Evolutionary conservation across 1,140 invertebrate genomes (phyloP).

Genomic region (Drosophila pandora): DNA sequence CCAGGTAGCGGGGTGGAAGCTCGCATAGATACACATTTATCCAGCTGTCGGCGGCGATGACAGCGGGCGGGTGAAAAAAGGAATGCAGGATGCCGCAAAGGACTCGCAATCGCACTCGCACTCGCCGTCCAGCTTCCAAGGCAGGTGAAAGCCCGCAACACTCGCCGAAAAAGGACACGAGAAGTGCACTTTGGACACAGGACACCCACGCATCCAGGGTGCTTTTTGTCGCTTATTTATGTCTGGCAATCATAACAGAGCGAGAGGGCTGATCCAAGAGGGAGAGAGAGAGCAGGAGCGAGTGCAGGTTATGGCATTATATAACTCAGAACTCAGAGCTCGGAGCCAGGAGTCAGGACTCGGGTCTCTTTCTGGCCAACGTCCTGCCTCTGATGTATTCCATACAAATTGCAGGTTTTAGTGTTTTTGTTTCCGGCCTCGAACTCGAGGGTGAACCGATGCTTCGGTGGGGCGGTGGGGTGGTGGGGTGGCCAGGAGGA

Average conservation of each 20-base stretch:
- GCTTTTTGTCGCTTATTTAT: slow-evolving; percentile 77
- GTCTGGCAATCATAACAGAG: slow-evolving; percentile 75
- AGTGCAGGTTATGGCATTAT: slow-evolving; percentile 79
- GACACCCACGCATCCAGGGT: slow-evolving; percentile 66
- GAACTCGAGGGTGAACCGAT: slow-evolving; percentile 24
- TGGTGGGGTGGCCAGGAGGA: neutral
- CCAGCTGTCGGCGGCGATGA: slow-evolving; percentile 73
- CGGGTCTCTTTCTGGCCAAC: slow-evolving; percentile 61
- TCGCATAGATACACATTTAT: slow-evolving; percentile 73
- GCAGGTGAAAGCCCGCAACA: slow-evolving; percentile 62
- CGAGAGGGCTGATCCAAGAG: slow-evolving; percentile 17
- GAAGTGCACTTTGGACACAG: slow-evolving; percentile 74
- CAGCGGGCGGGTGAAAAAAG: slow-evolving; percentile 46
- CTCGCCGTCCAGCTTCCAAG: slow-evolving; percentile 37
- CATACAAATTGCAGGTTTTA: slow-evolving; percentile 80
- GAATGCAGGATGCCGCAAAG: slow-evolving; percentile 48
- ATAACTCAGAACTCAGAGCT: slow-evolving; percentile 63
- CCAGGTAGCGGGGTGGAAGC: slow-evolving; percentile 8
- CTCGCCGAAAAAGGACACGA: slow-evolving; percentile 59
- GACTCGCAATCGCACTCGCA: slow-evolving; percentile 7
- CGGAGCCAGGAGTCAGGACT: slow-evolving; percentile 41
- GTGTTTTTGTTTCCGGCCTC: slow-evolving; percentile 71
- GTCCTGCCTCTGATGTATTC: slow-evolving; percentile 70
- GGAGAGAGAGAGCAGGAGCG: slow-evolving; percentile 33
- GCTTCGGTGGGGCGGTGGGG: neutral